Base-by-base conservation (phyloP, 2,888 invertebrate genomes). In the Stomorhina lunata region DNA sequence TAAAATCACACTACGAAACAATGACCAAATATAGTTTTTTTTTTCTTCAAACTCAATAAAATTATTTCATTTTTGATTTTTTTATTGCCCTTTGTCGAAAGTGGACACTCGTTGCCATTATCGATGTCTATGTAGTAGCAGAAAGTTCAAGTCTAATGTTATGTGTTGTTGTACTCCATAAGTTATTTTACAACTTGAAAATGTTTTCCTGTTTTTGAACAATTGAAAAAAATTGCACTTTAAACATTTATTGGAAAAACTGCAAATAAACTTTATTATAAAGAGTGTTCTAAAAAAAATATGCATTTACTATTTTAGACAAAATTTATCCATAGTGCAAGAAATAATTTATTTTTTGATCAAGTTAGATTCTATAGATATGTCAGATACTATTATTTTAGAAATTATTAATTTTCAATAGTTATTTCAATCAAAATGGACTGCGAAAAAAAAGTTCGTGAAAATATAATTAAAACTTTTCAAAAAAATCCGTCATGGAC, bases 41-140 rank as follows among this genome's bases (percentile, higher is more conserved):
- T 68, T n/a, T n/a, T n/a, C n/a, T 15, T 68, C 43, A 25, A 55
- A 76, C 76, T 68, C 71, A 59, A 72, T 77, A 77, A 81, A 68
- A 68, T 73, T 32, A 80, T 79, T 79, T 48, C 34, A 27, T 75
- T 57, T 57, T 25, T n/a, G n/a, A n/a, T n/a, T n/a, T 82, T 82
- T 66, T 82, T 79, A 82, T 82, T 79, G 82, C 29, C 69, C 45
- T 79, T 79, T 72, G 75, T 79, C 77, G 27, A 22, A 27, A 55
- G 22, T 69, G n/a, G n/a, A n/a, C n/a, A 25, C 61, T 69, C 61
- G 20, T 50, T 27, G 50, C 59, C 7, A n/a, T 10, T 20, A 6
- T 37, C 43, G 69, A 50, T 66, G 27, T 72, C 12, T 55, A 15
- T 55, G 29, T 43, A 79, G 65, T 65, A 57, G 65, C 17, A 40